Base-by-base conservation (phyloP, 2,113 vertebrate genomes). In the Gambusia holbrooki region DNA sequence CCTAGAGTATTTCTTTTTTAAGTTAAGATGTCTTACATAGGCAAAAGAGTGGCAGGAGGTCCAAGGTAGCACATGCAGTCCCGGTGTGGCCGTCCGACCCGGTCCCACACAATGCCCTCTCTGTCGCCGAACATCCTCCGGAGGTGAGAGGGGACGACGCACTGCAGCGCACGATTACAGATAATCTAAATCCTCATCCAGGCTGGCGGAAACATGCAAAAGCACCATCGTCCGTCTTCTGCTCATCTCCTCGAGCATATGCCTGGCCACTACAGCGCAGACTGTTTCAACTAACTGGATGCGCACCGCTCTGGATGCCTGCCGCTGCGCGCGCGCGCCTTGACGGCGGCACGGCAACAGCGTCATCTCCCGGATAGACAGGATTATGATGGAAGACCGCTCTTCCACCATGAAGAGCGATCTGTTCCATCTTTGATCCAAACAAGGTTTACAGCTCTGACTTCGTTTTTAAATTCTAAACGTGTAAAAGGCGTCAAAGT, bases 21-120 rank as follows among this genome's bases (percentile, higher is more conserved):
- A 89, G 82, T 82, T 88, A 3, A 83, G 82, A 88, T 35, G 62
- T 90, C 94, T 94, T 93, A 95, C 94, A 93, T 91, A 8, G 94
- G 93, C 91, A 94, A 91, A 89, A 95, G 79, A 83, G 91, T 88
- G 62, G 90, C 90, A 45, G 94, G 93, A 69, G 94, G 93, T 93
- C 93, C 94, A 76, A 95, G 91, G 88, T 94, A 94, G 85, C 94
- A 95, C 93, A 93, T 93, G 68, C 93, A 95, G 86, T 95, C 93
- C 86, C 92, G 89, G 33, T 93, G 93, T 61, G 93, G 90, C 75
- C 89, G 90, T 68, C 85, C 93, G 70, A 94, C 93, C 71, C 91
- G 92, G 90, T 95, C 93, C 93, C 94, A 94, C 77, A 92, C 88
- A 0, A 82, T 89, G 76, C 85, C 89, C 84, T 93, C 92, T 84